phyloP scores from a whole-genome alignment of 2,888 invertebrate genomes.

The Zaprionus bogoriensis region DNA sequence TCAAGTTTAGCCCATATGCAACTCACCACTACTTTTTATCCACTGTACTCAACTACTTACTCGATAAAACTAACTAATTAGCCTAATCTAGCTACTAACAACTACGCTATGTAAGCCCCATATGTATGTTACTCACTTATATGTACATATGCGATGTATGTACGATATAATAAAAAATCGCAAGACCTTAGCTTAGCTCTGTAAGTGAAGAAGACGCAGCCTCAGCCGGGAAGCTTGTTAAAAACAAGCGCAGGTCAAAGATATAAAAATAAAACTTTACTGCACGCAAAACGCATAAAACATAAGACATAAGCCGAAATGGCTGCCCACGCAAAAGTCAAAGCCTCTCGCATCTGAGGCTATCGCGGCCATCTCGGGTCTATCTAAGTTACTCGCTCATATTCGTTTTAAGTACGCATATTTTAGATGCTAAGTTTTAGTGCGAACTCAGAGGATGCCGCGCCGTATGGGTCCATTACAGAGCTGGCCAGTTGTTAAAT shows the following conservation, averaged over 20 bases:
- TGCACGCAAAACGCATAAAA: conserved; percentile 39
- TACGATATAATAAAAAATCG: conserved; percentile 11
- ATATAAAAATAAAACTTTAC: conserved; percentile 62
- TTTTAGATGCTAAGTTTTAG: conserved; percentile 53
- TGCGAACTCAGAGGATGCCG: conserved; percentile 28
- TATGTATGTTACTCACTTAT: conserved; percentile 30
- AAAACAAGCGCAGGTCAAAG: conserved; percentile 43
- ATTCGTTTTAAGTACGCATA: conserved; percentile 19
- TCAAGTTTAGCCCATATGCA: conserved; percentile 12
- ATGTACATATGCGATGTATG: conserved; percentile 24
- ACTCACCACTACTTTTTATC: conserved; percentile 6
- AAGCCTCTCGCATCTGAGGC: neutral
- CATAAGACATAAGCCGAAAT: conserved; percentile 27
- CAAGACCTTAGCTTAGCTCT: conserved; percentile 48
- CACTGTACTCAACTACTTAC: conserved; percentile 4
- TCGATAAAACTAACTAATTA: neutral
- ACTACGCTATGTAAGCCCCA: conserved; percentile 19
- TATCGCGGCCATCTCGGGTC: neutral
- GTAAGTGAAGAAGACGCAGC: conserved; percentile 43
- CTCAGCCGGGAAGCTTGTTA: conserved; percentile 39
- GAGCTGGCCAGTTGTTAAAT: conserved; percentile 57
- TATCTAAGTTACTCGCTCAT: neutral
- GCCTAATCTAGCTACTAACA: conserved; percentile 5
- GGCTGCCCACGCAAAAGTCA: conserved; percentile 2
- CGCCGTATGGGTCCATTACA: conserved; percentile 16